Base-by-base conservation (phyloP, 2,888 invertebrate genomes). In the Halictus quadricinctus region DNA sequence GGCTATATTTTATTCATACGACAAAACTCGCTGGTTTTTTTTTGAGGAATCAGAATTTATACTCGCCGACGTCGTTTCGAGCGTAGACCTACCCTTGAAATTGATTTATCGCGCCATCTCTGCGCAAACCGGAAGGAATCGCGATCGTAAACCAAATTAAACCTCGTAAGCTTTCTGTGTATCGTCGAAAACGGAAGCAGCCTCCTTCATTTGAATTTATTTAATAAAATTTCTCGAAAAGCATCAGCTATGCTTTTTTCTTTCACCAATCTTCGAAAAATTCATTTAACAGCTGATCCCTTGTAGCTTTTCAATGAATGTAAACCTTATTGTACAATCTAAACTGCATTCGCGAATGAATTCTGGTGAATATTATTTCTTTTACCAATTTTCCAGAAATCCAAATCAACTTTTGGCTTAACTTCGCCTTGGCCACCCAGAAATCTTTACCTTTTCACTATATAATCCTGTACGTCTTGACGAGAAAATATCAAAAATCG, bases 71-170 rank as follows among this genome's bases (percentile, higher is more conserved):
- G 7, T 15, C 58, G n/a, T 10, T 36, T 60, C 36, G 54, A 12
- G 36, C 69, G 18, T 10, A n/a, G 50, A 69, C 6, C 69, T 15
- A 58, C 58, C 74, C 74, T 69, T 58, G 66, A 25, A 60, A 69
- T 78, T 74, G 79, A 79, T 79, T 74, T 70, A 79, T 58, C 48
- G 50, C 41, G n/a, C 18, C 21, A n/a, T 46, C 72, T 15, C 69
- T n/a, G 18, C 54, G 46, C 54, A 48, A 69, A 75, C 46, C 66
- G 43, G 48, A 69, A 74, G 43, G 66, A 75, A 69, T 75, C 69
- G 69, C 41, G 50, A 69, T 75, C 74, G 54, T 80, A 74, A 74
- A 75, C 74, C 50, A 80, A 77, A 77, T 77, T 75, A 80, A 75
- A 75, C 25, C 66, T 43, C 21, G n/a, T 8, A 69, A 74, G 50